These are phyloP conservation scores for Cerastis rubricosa DNA, from an alignment of 2,888 invertebrate species.

Conservation along the genomic window DNA sequence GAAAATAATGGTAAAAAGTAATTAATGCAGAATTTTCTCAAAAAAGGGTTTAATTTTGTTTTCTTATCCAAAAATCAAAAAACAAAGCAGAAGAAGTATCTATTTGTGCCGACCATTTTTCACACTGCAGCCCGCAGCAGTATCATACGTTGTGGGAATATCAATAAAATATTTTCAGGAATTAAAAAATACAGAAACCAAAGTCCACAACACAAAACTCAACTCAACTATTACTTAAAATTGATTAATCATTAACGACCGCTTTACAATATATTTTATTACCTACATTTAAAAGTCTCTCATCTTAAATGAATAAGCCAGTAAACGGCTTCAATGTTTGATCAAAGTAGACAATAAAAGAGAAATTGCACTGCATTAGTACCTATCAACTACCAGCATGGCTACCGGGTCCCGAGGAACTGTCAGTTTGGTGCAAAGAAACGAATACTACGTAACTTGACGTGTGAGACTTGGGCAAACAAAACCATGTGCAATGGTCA, in stretches of 20 bases:
- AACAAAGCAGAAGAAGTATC: background rate
- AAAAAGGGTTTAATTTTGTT: background rate
- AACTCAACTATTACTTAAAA: background rate
- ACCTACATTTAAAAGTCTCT: background rate
- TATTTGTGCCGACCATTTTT: no score
- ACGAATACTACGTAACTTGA: conserved; percentile 74
- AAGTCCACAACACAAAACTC: background rate
- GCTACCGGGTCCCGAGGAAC: conserved; percentile 67
- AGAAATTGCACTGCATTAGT: conserved; percentile 45
- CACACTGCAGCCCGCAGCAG: no score
- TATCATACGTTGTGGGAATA: no score
- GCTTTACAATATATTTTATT: background rate
- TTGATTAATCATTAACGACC: background rate
- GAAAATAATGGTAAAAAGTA: background rate
- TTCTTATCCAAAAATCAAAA: background rate
- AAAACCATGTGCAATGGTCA: conserved; percentile 66
- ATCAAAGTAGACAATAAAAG: background rate
- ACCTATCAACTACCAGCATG: conserved; percentile 67
- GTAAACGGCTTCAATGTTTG: background rate
- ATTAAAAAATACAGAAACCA: background rate
- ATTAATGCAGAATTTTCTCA: background rate
- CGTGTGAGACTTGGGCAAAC: conserved; percentile 76
- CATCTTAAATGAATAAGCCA: background rate
- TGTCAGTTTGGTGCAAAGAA: conserved; percentile 74
- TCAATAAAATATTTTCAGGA: no score